Conservation (phyloP, 2,888 invertebrate genomes). For the Pyrgus malvae region DNA sequence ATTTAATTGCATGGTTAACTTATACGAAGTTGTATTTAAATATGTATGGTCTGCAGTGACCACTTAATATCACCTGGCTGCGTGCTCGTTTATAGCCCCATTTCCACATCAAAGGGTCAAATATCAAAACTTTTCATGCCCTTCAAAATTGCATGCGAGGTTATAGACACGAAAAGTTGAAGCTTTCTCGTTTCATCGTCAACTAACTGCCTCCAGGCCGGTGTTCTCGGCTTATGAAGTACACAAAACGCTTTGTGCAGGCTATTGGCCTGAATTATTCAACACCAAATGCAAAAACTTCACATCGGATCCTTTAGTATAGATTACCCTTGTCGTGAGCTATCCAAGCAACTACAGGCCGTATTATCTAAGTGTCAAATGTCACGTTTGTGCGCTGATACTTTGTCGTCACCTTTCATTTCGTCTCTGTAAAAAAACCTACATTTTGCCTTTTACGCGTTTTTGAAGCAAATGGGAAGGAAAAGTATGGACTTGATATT, state of each 20-base stretch:
- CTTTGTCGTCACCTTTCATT: not conserved
- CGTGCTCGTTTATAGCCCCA: too few species aligned
- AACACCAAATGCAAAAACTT: conserved; percentile 22
- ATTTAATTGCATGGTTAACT: too few species aligned
- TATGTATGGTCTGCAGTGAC: too few species aligned
- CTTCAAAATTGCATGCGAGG: too few species aligned
- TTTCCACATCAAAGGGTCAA: too few species aligned
- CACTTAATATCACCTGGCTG: too few species aligned
- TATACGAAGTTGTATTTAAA: too few species aligned
- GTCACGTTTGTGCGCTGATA: not conserved
- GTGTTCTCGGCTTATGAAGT: conserved; percentile 11
- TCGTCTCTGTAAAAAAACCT: not conserved
- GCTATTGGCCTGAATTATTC: conserved; percentile 22
- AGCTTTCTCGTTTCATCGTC: not conserved
- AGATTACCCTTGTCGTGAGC: conserved; percentile 6
- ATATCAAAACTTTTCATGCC: too few species aligned
- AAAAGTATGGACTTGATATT: too few species aligned
- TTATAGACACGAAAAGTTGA: too few species aligned
- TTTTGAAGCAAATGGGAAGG: too few species aligned
- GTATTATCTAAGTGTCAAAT: not conserved
- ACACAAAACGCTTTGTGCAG: conserved; percentile 22
- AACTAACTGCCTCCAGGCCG: not conserved
- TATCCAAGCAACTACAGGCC: not conserved
- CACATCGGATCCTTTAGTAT: conserved; percentile 24
- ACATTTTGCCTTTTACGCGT: too few species aligned